phyloP scores from a whole-genome alignment of 2,113 vertebrate species.

The Rostratula benghalensis region DNA sequence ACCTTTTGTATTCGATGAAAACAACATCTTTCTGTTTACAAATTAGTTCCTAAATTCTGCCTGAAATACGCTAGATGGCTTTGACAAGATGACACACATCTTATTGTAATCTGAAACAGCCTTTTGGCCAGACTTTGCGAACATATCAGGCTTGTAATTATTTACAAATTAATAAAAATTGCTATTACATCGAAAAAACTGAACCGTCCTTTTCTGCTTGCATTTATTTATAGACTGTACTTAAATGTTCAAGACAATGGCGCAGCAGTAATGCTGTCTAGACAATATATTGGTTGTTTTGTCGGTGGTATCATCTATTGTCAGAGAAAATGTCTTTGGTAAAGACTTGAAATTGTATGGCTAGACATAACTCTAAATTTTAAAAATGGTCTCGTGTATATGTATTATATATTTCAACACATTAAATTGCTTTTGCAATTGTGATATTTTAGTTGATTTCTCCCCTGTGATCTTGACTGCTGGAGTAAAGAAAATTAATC shows the following conservation, averaged over 20 bases:
- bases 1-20: not conserved
- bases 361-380: not conserved
- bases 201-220: not conserved
- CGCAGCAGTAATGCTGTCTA: slow-evolving; percentile 11
- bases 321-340: slow-evolving; percentile 5
- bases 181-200: not conserved
- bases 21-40: not conserved
- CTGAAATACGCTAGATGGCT: not conserved
- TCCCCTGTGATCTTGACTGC: not conserved
- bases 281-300: slow-evolving; percentile 39
- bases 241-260: not conserved
- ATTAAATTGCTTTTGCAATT: not conserved
- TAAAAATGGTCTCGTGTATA: not conserved
- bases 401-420: not conserved
- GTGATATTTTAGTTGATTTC: not conserved
- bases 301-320: not conserved
- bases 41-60: not conserved
- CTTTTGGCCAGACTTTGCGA: not conserved
- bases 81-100: not conserved
- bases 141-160: not conserved
- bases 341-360: not conserved
- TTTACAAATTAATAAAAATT: not conserved
- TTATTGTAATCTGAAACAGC: not conserved
- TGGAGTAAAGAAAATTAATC: not conserved
- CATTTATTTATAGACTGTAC: not conserved